Percentiles rank a stretch among this genome's conserved stretches.
These are phyloP conservation scores for Sorex maritimensis DNA, from an alignment of 2,797 vertebrate genomes.

Conservation along the genomic window DNA sequence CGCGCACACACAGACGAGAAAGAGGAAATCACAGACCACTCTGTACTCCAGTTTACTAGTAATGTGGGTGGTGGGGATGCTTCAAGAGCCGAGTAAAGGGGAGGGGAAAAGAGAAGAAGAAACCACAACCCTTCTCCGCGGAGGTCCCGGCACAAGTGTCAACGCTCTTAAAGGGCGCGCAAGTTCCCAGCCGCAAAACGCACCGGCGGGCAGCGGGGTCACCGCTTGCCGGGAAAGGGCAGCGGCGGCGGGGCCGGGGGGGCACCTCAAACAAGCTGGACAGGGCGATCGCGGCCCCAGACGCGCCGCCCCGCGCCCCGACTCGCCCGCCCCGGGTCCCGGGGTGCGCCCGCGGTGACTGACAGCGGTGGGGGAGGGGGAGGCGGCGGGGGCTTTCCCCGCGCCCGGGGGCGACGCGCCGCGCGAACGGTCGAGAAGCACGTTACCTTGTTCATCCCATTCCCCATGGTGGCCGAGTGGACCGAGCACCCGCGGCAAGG, in stretches of 20 bases:
- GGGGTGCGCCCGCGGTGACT: background rate
- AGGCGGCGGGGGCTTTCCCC: background rate
- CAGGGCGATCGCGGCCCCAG: background rate
- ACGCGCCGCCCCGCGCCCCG: background rate
- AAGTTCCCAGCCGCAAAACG: background rate
- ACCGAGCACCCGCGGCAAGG: slow-evolving; percentile 71
- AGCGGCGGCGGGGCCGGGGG: background rate
- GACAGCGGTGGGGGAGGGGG: too few species aligned
- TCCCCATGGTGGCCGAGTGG: slow-evolving; percentile 89
- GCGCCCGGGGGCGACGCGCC: background rate
- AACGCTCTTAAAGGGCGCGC: slow-evolving; percentile 44
- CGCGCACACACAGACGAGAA: background rate
- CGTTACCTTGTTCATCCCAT: slow-evolving; percentile 92
- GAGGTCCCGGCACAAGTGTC: background rate
- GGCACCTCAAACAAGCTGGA: background rate
- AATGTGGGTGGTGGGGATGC: slow-evolving; percentile 62
- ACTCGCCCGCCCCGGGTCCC: background rate
- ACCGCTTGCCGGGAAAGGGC: slow-evolving; percentile 21
- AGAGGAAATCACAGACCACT: slow-evolving; percentile 54
- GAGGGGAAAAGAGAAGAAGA: background rate
- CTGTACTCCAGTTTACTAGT: background rate
- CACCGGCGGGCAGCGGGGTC: background rate
- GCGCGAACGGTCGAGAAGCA: background rate
- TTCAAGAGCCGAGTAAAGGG: background rate
- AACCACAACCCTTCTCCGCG: slow-evolving; percentile 40